Evolutionary conservation across 2,797 vertebrate species (phyloP).

Genomic region (Pterois miles): DNA sequence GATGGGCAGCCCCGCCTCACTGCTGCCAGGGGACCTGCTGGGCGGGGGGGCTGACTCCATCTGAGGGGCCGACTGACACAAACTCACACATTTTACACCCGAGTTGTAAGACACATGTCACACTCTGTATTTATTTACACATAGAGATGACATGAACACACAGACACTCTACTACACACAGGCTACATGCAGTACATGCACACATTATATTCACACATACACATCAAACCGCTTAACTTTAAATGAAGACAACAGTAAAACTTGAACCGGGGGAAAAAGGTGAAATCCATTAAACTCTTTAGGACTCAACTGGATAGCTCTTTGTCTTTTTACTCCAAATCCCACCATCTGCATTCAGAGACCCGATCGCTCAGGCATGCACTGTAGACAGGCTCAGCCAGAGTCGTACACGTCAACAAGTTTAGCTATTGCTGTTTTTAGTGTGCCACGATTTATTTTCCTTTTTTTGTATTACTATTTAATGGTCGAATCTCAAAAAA

Average conservation of each 20-base stretch:
- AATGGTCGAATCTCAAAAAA: conserved; percentile 68
- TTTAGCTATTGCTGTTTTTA: conserved; percentile 79
- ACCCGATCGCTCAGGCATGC: conserved; percentile 84
- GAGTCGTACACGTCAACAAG: conserved; percentile 72
- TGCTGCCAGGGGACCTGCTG: conserved; percentile 98
- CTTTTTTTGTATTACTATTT: conserved; percentile 70
- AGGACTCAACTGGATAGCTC: conserved; percentile 81
- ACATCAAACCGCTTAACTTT: conserved; percentile 74
- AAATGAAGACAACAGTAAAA: conserved; percentile 87
- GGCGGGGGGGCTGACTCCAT: conserved; percentile 96
- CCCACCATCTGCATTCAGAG: conserved; percentile 80
- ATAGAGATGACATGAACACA: conserved; percentile 53
- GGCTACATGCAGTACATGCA: conserved; percentile 59
- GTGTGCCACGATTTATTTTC: conserved; percentile 66
- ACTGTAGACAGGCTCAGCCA: conserved; percentile 78
- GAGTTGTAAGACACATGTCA: conserved; percentile 51
- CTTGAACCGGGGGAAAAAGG: conserved; percentile 80
- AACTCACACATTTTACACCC: conserved; percentile 45
- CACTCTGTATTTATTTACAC: conserved; percentile 66
- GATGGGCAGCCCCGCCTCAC: conserved; percentile 97
- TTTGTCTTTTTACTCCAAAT: conserved; percentile 79
- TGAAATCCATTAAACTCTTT: conserved; percentile 75
- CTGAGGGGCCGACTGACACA: conserved; percentile 82
- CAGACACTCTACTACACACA: conserved; percentile 54
- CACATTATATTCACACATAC: conserved; percentile 52